phyloP scores from a whole-genome alignment of 1,140 invertebrate genomes.

The Galleria mellonella region DNA sequence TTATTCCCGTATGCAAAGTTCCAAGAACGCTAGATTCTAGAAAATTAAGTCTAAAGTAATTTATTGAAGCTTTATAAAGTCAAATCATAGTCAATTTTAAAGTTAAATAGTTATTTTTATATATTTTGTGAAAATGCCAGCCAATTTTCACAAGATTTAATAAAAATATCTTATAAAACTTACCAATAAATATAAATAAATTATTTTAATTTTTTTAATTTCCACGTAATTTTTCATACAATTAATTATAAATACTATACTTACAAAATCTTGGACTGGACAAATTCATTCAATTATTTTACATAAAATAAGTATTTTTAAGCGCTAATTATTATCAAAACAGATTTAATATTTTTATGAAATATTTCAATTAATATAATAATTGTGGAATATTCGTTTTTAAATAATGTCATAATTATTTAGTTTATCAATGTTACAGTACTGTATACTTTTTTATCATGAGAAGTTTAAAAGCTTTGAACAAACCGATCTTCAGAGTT shows the following conservation, averaged over 20 bases:
- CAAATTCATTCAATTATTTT: conserved; percentile 5
- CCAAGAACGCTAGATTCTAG: too few species aligned
- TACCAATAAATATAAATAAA: conserved; percentile 2
- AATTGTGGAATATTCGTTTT: conserved; percentile 5
- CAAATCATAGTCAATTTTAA: neutral
- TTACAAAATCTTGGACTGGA: conserved; percentile 9
- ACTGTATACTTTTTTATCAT: too few species aligned
- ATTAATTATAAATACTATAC: conserved; percentile 17
- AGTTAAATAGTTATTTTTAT: neutral
- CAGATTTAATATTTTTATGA: conserved; percentile 5
- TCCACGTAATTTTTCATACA: conserved; percentile 15
- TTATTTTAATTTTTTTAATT: conserved; percentile 1
- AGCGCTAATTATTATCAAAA: neutral
- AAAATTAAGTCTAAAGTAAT: too few species aligned
- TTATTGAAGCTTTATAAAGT: too few species aligned
- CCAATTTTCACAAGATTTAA: conserved; percentile 33
- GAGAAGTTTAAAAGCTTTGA: too few species aligned
- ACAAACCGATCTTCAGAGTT: neutral
- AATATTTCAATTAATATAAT: conserved; percentile 6
- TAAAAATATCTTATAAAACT: conserved; percentile 14
- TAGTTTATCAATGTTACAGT: too few species aligned
- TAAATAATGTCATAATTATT: too few species aligned
- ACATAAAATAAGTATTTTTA: neutral
- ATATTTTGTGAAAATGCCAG: conserved; percentile 37
- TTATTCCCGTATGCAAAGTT: too few species aligned